These are phyloP conservation scores for Nephrotoma appendiculata DNA, from an alignment of 2,888 invertebrate genomes.

Conservation along the genomic window DNA sequence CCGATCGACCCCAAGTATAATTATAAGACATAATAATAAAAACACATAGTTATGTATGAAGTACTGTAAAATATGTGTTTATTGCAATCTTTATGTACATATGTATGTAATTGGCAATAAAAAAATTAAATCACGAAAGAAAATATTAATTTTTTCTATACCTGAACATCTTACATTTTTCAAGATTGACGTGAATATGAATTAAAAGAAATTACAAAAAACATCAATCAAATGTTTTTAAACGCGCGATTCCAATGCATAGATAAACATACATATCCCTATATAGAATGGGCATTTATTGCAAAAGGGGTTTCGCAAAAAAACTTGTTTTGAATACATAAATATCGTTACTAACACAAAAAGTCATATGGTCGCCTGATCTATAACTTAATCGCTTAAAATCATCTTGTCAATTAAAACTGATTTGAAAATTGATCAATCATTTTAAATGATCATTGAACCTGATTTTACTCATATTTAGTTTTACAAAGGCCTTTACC, in stretches of 20 bases:
- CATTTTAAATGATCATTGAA: not conserved
- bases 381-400: not conserved
- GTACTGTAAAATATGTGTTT: not conserved
- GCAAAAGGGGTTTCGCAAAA: not conserved
- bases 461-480: not conserved
- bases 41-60: not conserved
- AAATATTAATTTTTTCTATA: not conserved
- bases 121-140: not conserved
- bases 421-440: too few species aligned
- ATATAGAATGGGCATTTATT: not conserved
- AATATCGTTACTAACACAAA: not conserved
- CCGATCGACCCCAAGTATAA: not conserved
- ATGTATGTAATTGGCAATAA: not conserved
- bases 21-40: not conserved
- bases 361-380: not conserved
- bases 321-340: not conserved
- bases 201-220: not conserved
- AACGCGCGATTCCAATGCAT: not conserved
- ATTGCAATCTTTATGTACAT: not conserved
- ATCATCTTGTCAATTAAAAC: not conserved
- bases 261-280: not conserved
- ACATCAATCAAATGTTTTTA: not conserved
- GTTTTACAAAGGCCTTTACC: too few species aligned
- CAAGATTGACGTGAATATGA: not conserved
- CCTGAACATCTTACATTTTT: not conserved